phyloP scores from a whole-genome alignment of 2,888 invertebrate species.

The Aquatica leii region DNA sequence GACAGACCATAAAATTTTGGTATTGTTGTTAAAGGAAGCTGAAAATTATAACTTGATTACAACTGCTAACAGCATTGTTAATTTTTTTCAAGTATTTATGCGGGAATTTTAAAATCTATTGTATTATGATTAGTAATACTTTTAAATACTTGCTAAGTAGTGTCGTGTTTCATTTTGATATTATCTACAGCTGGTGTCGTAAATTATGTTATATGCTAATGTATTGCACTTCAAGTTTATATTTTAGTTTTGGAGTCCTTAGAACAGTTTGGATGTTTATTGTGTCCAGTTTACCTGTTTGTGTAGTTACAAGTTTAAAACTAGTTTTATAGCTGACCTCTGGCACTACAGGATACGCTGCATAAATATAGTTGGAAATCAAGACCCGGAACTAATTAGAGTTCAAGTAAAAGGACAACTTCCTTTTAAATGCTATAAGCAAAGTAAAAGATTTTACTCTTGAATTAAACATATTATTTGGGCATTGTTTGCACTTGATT shows the following conservation, averaged over 20 bases:
- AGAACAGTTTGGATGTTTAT: constrained; percentile 42
- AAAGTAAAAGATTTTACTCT: constrained; percentile 13
- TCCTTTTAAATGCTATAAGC: constrained; percentile 23
- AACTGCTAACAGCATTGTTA: constrained; percentile 14
- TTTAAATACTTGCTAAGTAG: too few relatives aligned
- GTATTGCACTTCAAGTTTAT: too few relatives aligned
- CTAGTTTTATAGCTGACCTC: constrained; percentile 54
- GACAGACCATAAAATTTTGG: constrained; percentile 14
- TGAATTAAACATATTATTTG: too few relatives aligned
- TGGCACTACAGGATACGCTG: constrained; percentile 51
- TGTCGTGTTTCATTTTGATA: too few relatives aligned
- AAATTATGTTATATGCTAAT: too few relatives aligned
- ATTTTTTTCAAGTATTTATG: constrained; percentile 8
- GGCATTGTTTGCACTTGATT: too few relatives aligned
- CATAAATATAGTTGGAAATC: constrained; percentile 49
- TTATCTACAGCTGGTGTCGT: too few relatives aligned
- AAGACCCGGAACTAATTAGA: constrained; percentile 50
- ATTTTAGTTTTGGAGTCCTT: too few relatives aligned
- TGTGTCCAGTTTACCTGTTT: constrained; percentile 52
- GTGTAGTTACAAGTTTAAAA: constrained; percentile 48
- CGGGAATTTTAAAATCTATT: constrained; percentile 9
- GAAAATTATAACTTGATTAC: constrained; percentile 14
- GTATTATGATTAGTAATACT: constrained; percentile 7
- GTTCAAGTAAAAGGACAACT: constrained; percentile 30
- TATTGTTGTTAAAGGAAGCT: constrained; percentile 14